Base-by-base conservation (phyloP, 2,797 vertebrate species). In the Decapterus maruadsi region DNA sequence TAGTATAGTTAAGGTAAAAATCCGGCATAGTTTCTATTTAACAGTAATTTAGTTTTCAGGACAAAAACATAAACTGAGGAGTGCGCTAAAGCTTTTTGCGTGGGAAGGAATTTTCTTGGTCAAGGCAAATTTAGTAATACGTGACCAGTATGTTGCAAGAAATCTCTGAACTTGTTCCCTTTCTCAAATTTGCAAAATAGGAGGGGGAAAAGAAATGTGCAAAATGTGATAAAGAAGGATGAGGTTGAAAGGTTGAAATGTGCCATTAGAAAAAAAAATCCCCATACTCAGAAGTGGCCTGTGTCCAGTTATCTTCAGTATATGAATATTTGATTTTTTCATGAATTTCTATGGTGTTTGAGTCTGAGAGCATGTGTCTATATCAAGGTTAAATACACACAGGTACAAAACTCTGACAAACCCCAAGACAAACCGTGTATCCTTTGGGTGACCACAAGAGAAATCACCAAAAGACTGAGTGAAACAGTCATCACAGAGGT, bases 281-380 rank as follows among this genome's bases (percentile, higher is more conserved):
- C 26, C 31, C 36, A 10, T 31, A 63, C 43, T 36, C 40, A 65
- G n/a, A 70, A 29, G 19, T 53, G 7, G 46, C 17, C 46, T 20
- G 19, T 68, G 71, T 78, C 80, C 72, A 53, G 29, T 78, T 53
- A 66, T 76, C 48, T 61, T 68, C 63, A 40, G 40, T 69, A 31
- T n/a, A 81, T 84, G 57, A 80, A 84, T 89, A 75, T 86, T 89
- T 86, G 2, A 84, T 81, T 58, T 75, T 76, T 66, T 57, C 65
- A 84, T 83, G 59, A 81, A 88, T 86, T 83, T 81, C 45, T 75
- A 72, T 62, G 48, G 42, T 56, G 66, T 80, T 78, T 86, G 72
- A 69, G 38, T 78, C 29, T 59, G 63, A 56, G 31, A 42, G 26
- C 50, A 46, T 29, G 42, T 2, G 20, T 66, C 8, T 10, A 51